Evolutionary conservation across 2,113 vertebrate species (phyloP).

Genomic region (Okapia johnstoni): DNA sequence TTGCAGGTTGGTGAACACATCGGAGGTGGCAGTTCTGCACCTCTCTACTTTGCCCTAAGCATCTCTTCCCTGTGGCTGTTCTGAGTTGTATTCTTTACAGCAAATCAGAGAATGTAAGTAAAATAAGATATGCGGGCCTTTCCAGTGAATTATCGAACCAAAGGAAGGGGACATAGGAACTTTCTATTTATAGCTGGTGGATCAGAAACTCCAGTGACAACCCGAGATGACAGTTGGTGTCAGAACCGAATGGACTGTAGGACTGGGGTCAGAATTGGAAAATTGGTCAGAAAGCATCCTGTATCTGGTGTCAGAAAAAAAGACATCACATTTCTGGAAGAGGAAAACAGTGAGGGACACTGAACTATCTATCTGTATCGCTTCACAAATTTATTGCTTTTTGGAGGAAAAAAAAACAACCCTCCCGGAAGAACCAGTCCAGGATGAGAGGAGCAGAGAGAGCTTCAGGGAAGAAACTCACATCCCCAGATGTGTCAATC

Average conservation of each 20-base stretch:
- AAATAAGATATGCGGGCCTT: neutral
- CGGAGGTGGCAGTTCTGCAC: neutral
- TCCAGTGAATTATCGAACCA: neutral
- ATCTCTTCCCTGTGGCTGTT: neutral
- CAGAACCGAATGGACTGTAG: neutral
- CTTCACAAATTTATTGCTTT: neutral
- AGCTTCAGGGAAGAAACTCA: neutral
- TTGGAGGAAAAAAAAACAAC: neutral
- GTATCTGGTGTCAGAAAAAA: neutral
- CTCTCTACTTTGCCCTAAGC: neutral
- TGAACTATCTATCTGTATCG: neutral
- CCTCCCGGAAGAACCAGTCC: rapidly evolving
- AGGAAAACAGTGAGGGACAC: neutral
- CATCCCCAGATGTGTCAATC: rapidly evolving
- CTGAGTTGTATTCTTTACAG: neutral
- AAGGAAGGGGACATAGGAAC: no score
- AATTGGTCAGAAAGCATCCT: neutral
- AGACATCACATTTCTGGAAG: neutral
- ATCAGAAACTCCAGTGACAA: neutral
- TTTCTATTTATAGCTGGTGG: neutral
- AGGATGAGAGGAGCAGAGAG: neutral
- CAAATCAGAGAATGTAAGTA: neutral
- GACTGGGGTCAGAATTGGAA: neutral
- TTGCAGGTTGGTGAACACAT: neutral
- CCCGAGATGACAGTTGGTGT: neutral